These are phyloP conservation scores for Episyrphus balteatus DNA, from an alignment of 1,140 invertebrate genomes.

Conservation along the genomic window DNA sequence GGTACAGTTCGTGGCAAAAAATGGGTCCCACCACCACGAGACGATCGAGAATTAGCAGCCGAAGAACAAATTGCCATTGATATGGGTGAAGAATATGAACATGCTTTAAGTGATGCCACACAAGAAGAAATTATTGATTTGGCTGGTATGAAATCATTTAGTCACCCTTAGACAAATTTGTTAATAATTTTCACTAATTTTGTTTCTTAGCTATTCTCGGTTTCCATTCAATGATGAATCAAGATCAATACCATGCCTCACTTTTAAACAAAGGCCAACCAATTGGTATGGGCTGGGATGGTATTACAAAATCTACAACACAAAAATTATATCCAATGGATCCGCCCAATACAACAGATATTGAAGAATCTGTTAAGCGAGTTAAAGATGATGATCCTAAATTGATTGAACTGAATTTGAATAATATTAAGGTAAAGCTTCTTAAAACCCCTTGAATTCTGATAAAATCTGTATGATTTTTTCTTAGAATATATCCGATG, in stretches of 20 bases:
- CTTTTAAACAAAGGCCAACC: constrained; percentile 82
- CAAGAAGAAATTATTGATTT: constrained; percentile 99
- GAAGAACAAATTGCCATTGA: constrained; percentile 87
- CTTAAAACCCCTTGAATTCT: not conserved
- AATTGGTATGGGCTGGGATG: constrained; percentile 78
- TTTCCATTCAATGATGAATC: constrained; percentile 99
- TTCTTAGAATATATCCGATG: constrained; percentile 85
- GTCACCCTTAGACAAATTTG: not conserved
- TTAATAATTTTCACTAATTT: not conserved
- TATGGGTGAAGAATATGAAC: constrained; percentile 91
- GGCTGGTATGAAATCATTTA: constrained; percentile 56
- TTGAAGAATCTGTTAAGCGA: constrained; percentile 80
- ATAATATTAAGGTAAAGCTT: constrained; percentile 83
- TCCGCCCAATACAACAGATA: constrained; percentile 88
- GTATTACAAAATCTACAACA: constrained; percentile 87
- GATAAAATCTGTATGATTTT: not conserved
- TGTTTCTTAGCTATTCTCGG: constrained; percentile 71
- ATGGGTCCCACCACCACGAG: constrained; percentile 83
- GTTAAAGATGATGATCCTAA: constrained; percentile 80
- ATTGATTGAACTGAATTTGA: constrained; percentile 85
- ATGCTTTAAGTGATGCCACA: constrained; percentile 76
- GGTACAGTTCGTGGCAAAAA: constrained; percentile 85
- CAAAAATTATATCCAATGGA: constrained; percentile 83
- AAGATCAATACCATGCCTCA: constrained; percentile 98
- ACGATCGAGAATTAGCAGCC: constrained; percentile 64